phyloP scores from a whole-genome alignment of 1,140 invertebrate species.

The Nautilus pompilius region DNA sequence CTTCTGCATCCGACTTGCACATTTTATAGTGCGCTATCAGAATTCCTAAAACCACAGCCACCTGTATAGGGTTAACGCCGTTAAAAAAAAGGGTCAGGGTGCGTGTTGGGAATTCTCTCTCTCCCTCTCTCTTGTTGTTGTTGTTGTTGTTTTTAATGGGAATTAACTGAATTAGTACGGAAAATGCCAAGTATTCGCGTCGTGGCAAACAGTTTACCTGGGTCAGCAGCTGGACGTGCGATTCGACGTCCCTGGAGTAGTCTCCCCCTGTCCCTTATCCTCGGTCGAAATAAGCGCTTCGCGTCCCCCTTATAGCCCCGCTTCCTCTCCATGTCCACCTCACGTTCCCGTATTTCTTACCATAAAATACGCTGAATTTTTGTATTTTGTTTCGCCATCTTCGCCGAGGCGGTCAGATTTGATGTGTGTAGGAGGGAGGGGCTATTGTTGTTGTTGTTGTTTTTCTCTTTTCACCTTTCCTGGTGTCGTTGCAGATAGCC shows the following conservation, averaged over 20 bases:
- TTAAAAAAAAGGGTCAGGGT: no score
- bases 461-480: neutral
- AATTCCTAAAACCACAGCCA: no score
- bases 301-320: neutral
- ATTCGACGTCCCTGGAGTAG: neutral
- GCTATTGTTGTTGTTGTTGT: neutral
- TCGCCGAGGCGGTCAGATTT: neutral
- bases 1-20: no score
- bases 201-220: neutral
- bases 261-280: neutral
- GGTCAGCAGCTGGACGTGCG: neutral
- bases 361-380: neutral
- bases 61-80: no score
- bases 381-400: neutral
- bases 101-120: no score
- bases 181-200: no score
- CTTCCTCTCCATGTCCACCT: neutral
- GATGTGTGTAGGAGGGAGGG: neutral
- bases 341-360: neutral
- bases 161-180: no score
- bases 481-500: constrained; percentile 71
- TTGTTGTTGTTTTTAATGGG: no score
- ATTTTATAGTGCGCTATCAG: no score
- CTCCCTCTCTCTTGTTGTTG: no score
- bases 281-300: no score